Evolutionary conservation across 2,113 vertebrate genomes (phyloP).

Genomic region (Alethe diademata): DNA sequence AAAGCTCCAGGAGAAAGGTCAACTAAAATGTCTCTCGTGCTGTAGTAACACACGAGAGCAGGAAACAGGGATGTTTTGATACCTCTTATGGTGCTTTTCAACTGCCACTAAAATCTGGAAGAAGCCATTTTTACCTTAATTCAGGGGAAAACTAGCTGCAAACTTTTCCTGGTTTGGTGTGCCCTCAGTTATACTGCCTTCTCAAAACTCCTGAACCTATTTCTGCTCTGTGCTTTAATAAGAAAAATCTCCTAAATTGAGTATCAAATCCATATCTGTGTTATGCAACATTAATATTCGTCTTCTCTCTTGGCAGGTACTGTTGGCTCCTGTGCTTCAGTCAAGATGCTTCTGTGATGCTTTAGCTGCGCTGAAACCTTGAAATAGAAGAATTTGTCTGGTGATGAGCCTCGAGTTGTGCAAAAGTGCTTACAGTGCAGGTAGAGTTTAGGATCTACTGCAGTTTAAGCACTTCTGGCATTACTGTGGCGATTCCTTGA

Average conservation of each 20-base stretch:
- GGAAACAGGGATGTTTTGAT: not conserved
- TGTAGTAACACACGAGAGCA: not conserved
- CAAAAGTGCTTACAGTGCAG: constrained; percentile 90
- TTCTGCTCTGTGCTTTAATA: not conserved
- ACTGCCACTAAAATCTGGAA: not conserved
- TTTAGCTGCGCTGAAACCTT: not conserved
- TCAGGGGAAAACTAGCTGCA: not conserved
- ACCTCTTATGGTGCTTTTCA: not conserved
- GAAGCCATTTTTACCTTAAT: not conserved
- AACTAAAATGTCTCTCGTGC: not conserved
- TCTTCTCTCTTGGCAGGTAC: constrained; percentile 38
- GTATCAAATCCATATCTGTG: not conserved
- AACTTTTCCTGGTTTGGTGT: not conserved
- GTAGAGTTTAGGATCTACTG: constrained; percentile 81
- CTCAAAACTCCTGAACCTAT: not conserved
- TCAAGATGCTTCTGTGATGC: not conserved
- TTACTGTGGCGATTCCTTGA: constrained; percentile 67
- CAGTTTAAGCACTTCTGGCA: constrained; percentile 84
- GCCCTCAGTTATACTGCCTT: not conserved
- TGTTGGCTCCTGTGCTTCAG: not conserved
- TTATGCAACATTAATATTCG: not conserved
- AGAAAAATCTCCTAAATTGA: not conserved
- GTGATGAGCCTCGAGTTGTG: constrained; percentile 73
- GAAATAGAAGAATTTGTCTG: not conserved
- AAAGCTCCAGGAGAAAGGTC: not conserved